Evolutionary conservation across 2,888 invertebrate genomes (phyloP).

Genomic region (Melanophora roralis): DNA sequence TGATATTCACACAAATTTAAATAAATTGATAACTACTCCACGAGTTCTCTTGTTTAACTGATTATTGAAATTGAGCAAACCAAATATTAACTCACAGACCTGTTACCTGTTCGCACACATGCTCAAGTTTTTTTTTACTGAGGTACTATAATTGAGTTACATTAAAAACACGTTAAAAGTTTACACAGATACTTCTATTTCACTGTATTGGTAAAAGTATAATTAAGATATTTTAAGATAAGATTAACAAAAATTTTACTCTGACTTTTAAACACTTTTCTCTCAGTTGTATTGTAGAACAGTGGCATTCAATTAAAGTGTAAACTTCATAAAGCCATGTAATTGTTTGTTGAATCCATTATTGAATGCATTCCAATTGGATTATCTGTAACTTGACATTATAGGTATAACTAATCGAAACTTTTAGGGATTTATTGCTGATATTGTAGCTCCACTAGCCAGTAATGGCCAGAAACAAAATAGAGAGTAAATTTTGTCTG

Average conservation of each 20-base stretch:
- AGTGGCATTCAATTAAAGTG: slow-evolving; percentile 19
- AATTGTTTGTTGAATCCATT: background rate
- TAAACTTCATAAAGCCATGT: no score
- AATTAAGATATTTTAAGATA: slow-evolving; percentile 39
- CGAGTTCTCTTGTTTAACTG: slow-evolving; percentile 55
- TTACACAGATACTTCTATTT: slow-evolving; percentile 28
- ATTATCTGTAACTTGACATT: no score
- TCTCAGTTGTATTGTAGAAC: background rate
- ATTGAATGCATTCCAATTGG: slow-evolving; percentile 7
- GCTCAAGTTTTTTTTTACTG: background rate
- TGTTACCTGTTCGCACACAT: slow-evolving; percentile 49
- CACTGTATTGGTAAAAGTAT: background rate
- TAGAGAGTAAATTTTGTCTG: no score
- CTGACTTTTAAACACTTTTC: background rate
- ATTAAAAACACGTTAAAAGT: background rate
- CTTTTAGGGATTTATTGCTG: no score
- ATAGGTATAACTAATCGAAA: no score
- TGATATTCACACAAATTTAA: slow-evolving; percentile 30
- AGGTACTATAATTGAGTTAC: background rate
- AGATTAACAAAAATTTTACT: slow-evolving; percentile 30
- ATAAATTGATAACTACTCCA: slow-evolving; percentile 42
- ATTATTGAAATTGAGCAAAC: slow-evolving; percentile 18
- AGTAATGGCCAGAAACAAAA: no score
- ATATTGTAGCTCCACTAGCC: no score
- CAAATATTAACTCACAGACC: slow-evolving; percentile 10